phyloP scores from a whole-genome alignment of 2,797 vertebrate genomes.

The Danio jaintianensis region DNA sequence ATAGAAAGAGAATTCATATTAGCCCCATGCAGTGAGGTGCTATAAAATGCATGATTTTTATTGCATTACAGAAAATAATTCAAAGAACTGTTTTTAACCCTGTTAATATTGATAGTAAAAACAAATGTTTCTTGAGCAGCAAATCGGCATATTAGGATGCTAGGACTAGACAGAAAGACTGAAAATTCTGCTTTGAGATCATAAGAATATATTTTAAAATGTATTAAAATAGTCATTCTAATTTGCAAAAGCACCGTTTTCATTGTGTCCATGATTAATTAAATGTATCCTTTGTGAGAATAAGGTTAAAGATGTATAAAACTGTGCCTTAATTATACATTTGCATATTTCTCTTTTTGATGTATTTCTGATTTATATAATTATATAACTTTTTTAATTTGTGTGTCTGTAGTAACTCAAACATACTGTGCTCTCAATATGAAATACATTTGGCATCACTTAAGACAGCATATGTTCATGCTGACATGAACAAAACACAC shows the following conservation, averaged over 20 bases:
- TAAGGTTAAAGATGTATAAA: background rate
- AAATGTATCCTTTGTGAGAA: background rate
- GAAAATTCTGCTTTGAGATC: background rate
- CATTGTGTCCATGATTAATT: background rate
- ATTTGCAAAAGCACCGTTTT: background rate
- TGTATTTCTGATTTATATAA: no score
- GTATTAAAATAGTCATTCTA: background rate
- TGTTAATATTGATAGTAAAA: background rate
- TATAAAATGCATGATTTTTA: background rate
- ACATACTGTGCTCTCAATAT: background rate
- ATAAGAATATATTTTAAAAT: background rate
- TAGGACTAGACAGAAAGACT: background rate
- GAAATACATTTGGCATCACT: background rate
- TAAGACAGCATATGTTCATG: slow-evolving; percentile 7
- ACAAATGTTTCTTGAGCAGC: background rate
- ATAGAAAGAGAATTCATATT: background rate
- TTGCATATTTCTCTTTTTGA: background rate
- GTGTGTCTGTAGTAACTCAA: background rate
- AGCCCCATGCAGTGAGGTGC: background rate
- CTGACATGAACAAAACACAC: slow-evolving; percentile 1
- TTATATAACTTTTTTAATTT: background rate
- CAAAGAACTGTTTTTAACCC: background rate
- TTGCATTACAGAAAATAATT: background rate
- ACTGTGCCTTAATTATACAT: background rate
- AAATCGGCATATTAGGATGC: background rate